Percentiles rank a stretch among this genome's conserved stretches.
Evolutionary conservation across 2,888 invertebrate genomes (phyloP).

Genomic region (Leptopilina myrica): DNA sequence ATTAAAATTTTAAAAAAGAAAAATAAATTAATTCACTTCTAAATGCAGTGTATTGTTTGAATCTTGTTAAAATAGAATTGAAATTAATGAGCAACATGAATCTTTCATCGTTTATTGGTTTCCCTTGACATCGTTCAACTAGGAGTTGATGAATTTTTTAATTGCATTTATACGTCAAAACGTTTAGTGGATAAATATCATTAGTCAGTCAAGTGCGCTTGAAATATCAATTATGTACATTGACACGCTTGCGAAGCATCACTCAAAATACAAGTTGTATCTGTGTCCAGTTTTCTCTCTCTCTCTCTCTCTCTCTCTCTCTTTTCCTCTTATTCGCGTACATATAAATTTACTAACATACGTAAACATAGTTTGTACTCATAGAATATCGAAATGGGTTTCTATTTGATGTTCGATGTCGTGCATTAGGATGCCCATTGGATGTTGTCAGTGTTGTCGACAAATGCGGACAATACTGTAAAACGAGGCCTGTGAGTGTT

Average conservation of each 20-base stretch:
- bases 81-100: constrained; percentile 11
- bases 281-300: not conserved
- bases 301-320: too few relatives aligned
- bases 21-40: too few relatives aligned
- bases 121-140: not conserved
- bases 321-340: not conserved
- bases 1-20: too few relatives aligned
- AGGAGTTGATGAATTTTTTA: constrained; percentile 14
- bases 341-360: constrained; percentile 23
- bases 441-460: constrained; percentile 57
- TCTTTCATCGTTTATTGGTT: not conserved
- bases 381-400: constrained; percentile 18
- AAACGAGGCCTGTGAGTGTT: constrained; percentile 57
- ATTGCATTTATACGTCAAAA: constrained; percentile 15
- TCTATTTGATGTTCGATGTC: constrained; percentile 30
- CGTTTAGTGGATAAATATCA: constrained; percentile 26
- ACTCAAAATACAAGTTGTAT: not conserved
- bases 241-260: constrained; percentile 1
- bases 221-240: constrained; percentile 20
- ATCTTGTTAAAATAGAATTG: not conserved
- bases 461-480: constrained; percentile 59
- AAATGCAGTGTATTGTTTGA: not conserved
- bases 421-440: constrained; percentile 14
- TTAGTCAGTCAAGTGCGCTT: constrained; percentile 3
- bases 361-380: constrained; percentile 7